phyloP scores from a whole-genome alignment of 2,113 vertebrate genomes.

The Gadus macrocephalus region DNA sequence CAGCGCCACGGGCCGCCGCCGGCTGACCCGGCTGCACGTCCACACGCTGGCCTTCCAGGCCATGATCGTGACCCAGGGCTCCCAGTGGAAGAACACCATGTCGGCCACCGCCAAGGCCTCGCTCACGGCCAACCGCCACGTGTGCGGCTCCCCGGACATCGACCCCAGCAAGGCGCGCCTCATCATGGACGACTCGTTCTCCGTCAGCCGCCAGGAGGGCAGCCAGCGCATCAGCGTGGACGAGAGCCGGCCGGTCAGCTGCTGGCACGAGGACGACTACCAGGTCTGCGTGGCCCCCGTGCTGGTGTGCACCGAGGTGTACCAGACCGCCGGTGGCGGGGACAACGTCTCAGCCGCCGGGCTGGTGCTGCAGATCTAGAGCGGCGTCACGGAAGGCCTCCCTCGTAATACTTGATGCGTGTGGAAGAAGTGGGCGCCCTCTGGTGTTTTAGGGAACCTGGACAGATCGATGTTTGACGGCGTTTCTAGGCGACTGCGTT shows the following conservation, averaged over 20 bases:
- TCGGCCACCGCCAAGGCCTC: slow-evolving; percentile 81
- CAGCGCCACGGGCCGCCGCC: background rate
- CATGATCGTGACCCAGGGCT: slow-evolving; percentile 73
- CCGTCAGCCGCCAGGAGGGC: slow-evolving; percentile 70
- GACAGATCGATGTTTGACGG: slow-evolving; percentile 8
- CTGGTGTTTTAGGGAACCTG: background rate
- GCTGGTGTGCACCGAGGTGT: slow-evolving; percentile 81
- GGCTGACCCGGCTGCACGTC: slow-evolving; percentile 76
- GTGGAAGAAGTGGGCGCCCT: background rate
- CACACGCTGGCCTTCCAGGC: slow-evolving; percentile 83
- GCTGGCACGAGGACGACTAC: slow-evolving; percentile 77
- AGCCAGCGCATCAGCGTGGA: slow-evolving; percentile 74
- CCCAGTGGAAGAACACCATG: slow-evolving; percentile 83
- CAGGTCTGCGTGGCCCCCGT: slow-evolving; percentile 81
- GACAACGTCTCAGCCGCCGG: slow-evolving; percentile 82
- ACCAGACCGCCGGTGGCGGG: slow-evolving; percentile 81
- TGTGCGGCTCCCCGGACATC: slow-evolving; percentile 77
- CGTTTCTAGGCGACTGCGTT: background rate
- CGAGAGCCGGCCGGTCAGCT: slow-evolving; percentile 76
- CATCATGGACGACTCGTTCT: slow-evolving; percentile 83
- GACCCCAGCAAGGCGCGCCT: slow-evolving; percentile 78
- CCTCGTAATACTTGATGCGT: background rate
- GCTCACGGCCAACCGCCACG: slow-evolving; percentile 80
- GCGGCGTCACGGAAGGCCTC: background rate
- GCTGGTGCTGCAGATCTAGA: slow-evolving; percentile 78